Evolutionary conservation across 1,140 invertebrate species (phyloP), one percentile per base, ranked within the genome.

Genomic region (Telenomus remus): DNA sequence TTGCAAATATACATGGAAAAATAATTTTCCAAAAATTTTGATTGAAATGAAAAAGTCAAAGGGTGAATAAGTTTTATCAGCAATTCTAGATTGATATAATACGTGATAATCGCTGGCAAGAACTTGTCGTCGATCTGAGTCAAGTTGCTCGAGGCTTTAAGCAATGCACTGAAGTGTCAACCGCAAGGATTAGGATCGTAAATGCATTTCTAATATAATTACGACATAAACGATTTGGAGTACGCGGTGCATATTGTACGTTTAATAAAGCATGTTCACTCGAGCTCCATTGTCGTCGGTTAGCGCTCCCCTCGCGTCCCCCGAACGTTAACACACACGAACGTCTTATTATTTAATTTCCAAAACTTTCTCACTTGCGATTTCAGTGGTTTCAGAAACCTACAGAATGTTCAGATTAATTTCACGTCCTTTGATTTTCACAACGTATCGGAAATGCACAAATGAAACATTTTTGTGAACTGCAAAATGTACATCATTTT

Each of bases 201-300:
- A 83, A 82, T 82, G 81, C 81, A 81, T 84, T 84, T 83, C 81
- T 86, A 83, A 84, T 84, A 83, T 81, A 81, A 85, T 86, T 85
- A 82, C 70, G 79, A 69, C 73, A 78, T 82, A 84, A 84, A 82
- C 81, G 83, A 81, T 78, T 78, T 64, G 59, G 51, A 59, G 64
- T 69, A 65, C 50, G 70, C 35, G 53, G 64, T 54, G 50, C 63
- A 69, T 73, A 78, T 78, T 78, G 69, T 78, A 61, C 72, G 73
- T 56, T 79, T 78, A 84, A 85, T 85, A 85, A 84, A 83, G 82
- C 81, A 82, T 81, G 80, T 76, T 82, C 72, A 46, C 64, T 33
- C 49, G 63, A 61, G 69, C 39, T 71, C 61, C 76, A 66, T 70
- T 66, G 70, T 66, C 46, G 49, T 47, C 56, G 54, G 51, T 78